These are phyloP conservation scores for Hydrozoanthus tunicans DNA, from an alignment of 64 coral and sea anemone species.

Conservation along the genomic window DNA sequence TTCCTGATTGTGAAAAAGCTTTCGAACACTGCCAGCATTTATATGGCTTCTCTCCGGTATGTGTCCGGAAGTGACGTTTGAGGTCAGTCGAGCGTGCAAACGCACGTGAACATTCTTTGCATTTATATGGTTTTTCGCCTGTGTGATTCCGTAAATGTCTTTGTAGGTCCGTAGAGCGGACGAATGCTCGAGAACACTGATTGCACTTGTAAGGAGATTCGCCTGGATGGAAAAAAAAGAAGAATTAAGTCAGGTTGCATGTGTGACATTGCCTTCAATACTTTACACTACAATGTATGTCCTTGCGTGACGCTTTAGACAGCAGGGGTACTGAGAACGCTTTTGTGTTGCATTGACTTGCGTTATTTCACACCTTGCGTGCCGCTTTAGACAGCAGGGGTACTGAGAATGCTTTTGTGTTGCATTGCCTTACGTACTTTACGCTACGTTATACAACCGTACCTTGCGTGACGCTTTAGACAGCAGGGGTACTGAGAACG, in stretches of 20 bases:
- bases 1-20: conserved; percentile 96
- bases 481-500: too few species aligned
- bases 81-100: conserved; percentile 98
- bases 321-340: too few species aligned
- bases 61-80: conserved; percentile 91
- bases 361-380: too few species aligned
- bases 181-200: conserved; percentile 96
- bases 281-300: too few species aligned
- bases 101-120: conserved; percentile 90
- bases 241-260: not conserved
- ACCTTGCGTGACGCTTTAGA: too few species aligned
- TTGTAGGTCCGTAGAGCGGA: conserved; percentile 97
- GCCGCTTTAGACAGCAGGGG: too few species aligned
- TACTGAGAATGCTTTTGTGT: too few species aligned
- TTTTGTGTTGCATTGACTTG: too few species aligned
- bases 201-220: conserved; percentile 99
- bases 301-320: too few species aligned
- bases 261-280: too few species aligned
- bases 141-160: conserved; percentile 97
- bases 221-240: conserved; percentile 48
- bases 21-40: conserved; percentile 99
- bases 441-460: too few species aligned
- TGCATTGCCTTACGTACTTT: too few species aligned
- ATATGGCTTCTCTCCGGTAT: conserved; percentile 96
- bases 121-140: conserved; percentile 99